Evolutionary conservation across 2,888 invertebrate species (phyloP), one percentile per base, ranked within the genome.

Genomic region (Chirona hameri): DNA sequence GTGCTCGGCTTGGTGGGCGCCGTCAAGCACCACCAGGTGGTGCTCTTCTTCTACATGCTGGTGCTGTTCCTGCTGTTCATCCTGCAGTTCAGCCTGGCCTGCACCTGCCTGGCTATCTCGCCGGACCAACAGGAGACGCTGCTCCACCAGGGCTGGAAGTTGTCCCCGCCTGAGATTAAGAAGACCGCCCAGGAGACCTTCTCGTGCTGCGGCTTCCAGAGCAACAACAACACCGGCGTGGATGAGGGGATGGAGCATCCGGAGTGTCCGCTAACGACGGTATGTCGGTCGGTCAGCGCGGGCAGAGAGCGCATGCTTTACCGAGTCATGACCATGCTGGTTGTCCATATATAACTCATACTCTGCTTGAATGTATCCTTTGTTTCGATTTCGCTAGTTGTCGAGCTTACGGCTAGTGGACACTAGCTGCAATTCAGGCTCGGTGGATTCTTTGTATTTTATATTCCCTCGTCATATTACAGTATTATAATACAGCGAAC

Each of bases 31-130:
- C 97, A 98, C 89, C 98, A 79, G 79, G 83, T 85, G 81, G 65
- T 85, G 82, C 83, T 85, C 31, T 85, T 85, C 84, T 84, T 85
- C 84, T 98, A 98, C 89, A 98, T 98, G 98, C 93, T 98, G 84
- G 95, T 98, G 86, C 90, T 98, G 86, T 98, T 98, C 89, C 89
- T 97, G 86, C 89, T 98, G 86, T 98, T 98, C 90, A 90, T 98
- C 87, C 93, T 97, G 82, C 98, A 98, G 90, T 98, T 98, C 89
- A 95, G 96, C 84, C 94, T 98, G 86, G 98, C 98, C 79, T 97
- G 97, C 89, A 97, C 97, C 82, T 97, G 97, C 87, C 91, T 98
- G 81, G 96, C 96, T 81, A 95, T 98, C 31, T 96, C 95, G 88
- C 91, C 92, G 55, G 92, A 93, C 83, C 95, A 97, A 88, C 96